Evolutionary conservation across 2,888 invertebrate genomes (phyloP).

Genomic region (Gnatocerus cornutus): DNA sequence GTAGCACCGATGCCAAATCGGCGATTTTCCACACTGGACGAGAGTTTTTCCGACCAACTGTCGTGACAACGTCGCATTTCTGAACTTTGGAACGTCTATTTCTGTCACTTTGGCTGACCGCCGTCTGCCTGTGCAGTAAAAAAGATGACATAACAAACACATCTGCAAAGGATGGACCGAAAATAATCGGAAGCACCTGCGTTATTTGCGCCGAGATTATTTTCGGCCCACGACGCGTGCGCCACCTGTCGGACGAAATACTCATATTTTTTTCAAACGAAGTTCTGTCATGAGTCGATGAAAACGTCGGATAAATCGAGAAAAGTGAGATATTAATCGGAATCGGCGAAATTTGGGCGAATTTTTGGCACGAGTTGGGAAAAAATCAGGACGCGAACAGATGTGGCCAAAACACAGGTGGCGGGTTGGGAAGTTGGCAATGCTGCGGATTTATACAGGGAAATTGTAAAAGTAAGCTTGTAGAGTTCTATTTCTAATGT

Average conservation of each 20-base stretch:
- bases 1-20: background rate
- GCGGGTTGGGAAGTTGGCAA: constrained; percentile 12
- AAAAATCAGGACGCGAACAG: constrained; percentile 10
- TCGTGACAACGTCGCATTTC: constrained; percentile 7
- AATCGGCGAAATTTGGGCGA: background rate
- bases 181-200: constrained; percentile 51
- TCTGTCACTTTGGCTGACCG: constrained; percentile 53
- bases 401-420: constrained; percentile 26
- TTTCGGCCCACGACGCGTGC: constrained; percentile 18
- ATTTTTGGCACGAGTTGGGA: constrained; percentile 17
- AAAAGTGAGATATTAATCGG: constrained; percentile 2
- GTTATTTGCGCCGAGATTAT: constrained; percentile 43
- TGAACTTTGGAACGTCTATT: constrained; percentile 50
- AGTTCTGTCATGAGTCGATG: constrained; percentile 3
- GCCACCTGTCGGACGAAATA: constrained; percentile 24
- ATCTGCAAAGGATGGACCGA: constrained; percentile 53
- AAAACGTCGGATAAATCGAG: constrained; percentile 10
- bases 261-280: background rate
- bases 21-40: background rate
- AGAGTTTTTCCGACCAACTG: background rate
- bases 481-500: background rate
- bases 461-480: too few species aligned
- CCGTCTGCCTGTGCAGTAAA: constrained; percentile 55
- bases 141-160: constrained; percentile 62
- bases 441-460: background rate